These are phyloP conservation scores for Pan paniscus DNA, from an alignment of 2,113 vertebrate species.

Conservation along the genomic window DNA sequence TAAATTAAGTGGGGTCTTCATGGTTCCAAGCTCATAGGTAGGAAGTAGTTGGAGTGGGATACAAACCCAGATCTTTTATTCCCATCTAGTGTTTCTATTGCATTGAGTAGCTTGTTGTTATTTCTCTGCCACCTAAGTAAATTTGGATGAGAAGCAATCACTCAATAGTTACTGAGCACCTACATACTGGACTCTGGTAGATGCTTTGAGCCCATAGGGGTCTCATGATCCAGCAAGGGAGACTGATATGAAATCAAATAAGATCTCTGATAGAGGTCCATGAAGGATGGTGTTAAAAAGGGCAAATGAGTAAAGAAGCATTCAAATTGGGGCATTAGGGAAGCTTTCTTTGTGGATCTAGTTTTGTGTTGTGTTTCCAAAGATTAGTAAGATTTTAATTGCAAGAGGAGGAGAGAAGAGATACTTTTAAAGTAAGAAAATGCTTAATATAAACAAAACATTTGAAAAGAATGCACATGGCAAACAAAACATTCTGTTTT, in stretches of 20 bases:
- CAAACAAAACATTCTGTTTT: not conserved
- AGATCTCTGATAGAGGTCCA: not conserved
- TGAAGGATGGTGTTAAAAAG: not conserved
- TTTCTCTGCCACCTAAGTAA: not conserved
- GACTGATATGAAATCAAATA: not conserved
- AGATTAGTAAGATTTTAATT: not conserved
- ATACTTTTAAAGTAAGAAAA: constrained; percentile 1
- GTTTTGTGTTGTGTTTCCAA: constrained; percentile 38
- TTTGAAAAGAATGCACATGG: not conserved
- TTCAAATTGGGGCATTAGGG: not conserved
- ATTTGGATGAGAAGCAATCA: not conserved
- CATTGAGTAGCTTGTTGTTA: not conserved
- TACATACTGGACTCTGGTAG: not conserved
- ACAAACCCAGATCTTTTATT: not conserved
- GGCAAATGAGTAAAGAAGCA: not conserved
- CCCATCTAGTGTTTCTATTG: not conserved
- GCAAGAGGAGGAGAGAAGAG: not conserved
- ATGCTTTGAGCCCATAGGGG: not conserved
- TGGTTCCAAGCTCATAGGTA: not conserved
- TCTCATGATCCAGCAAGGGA: not conserved
- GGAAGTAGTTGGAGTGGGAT: not conserved
- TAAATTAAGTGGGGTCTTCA: not conserved
- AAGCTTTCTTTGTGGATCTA: not conserved
- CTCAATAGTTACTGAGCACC: not conserved
- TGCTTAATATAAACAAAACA: not conserved